Evolutionary conservation across 2,888 invertebrate genomes (phyloP), one percentile per base, ranked within the genome.

Genomic region (Tholera decimalis): DNA sequence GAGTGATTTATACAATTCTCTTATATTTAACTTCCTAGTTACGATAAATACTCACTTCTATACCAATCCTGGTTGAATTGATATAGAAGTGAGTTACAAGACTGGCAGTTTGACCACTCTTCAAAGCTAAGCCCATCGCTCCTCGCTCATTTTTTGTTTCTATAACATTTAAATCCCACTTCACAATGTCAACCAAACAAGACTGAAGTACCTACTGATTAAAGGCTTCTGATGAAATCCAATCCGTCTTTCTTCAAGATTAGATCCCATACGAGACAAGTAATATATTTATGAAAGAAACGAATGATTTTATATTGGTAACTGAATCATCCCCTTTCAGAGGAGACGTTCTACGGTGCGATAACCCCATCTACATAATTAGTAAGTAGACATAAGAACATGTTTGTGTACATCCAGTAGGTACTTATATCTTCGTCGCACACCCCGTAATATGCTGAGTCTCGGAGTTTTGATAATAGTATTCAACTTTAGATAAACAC

Each of bases 191-290:
- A 47, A 61, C 53, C 56, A 74, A 49, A 53, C 43, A 20, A 30
- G 26, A 63, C 44, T 50, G 11, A 56, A 43, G 46, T 60, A 56
- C 20, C 8, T 60, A 67, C 50, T 67, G 44, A 50, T 72, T 61
- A 54, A 44, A 54, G 46, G 39, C 44, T 63, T 59, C 28, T n/a
- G 30, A 64, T 56, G 58, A 60, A 79, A 82, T 79, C 65, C 64
- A 70, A 80, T 79, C 60, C 67, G 65, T 70, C 72, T 83, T 82
- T 84, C 83, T 49, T 39, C 41, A 53, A 71, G 67, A 80, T 80
- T 75, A 68, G 63, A 80, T 81, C 75, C 50, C 43, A 59, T 74
- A 62, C 46, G 60, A 68, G 72, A 63, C 55, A 68, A 73, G 69
- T 65, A 68, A 67, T 43, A 49, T 73, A 67, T 44, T 66, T 79